A percentile compares a stretch with the other conserved stretches of the same genome.
phyloP scores from a whole-genome alignment of 2,113 vertebrate genomes.

The Condylura cristata region DNA sequence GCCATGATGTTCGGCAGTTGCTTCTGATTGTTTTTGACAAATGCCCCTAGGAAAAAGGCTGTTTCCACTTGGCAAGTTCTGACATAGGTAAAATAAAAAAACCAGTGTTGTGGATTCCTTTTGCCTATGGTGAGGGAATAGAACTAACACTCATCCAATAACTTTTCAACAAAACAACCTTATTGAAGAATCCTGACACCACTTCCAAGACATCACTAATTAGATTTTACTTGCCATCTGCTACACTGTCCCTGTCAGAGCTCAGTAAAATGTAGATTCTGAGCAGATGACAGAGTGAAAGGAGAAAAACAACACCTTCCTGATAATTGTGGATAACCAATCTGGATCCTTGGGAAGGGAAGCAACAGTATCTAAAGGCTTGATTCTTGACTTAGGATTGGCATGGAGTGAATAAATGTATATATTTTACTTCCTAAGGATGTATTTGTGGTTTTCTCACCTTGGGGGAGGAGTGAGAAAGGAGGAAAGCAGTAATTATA shows the following conservation, averaged over 20 bases:
- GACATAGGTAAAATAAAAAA: neutral
- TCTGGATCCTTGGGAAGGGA: neutral
- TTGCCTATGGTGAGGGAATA: neutral
- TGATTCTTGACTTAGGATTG: neutral
- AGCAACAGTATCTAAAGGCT: neutral
- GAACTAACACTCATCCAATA: neutral
- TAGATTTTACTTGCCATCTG: conserved; percentile 70
- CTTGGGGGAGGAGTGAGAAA: neutral
- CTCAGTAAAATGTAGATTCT: conserved; percentile 50
- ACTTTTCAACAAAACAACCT: conserved; percentile 34
- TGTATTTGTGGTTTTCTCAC: neutral
- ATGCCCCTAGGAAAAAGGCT: neutral
- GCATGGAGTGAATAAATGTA: neutral
- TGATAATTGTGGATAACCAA: neutral
- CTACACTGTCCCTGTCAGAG: conserved; percentile 40
- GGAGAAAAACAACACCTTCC: conserved; percentile 9
- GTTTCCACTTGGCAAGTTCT: neutral
- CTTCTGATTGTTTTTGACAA: neutral
- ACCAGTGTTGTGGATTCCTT: neutral
- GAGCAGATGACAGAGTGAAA: conserved; percentile 34
- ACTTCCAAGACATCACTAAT: conserved; percentile 59
- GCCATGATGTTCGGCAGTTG: neutral
- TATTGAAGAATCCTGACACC: conserved; percentile 48
- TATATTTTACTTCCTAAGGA: neutral
- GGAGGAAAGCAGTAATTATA: neutral